Evolutionary conservation across 2,797 vertebrate genomes (phyloP).

Genomic region (Sebastolobus alascanus): DNA sequence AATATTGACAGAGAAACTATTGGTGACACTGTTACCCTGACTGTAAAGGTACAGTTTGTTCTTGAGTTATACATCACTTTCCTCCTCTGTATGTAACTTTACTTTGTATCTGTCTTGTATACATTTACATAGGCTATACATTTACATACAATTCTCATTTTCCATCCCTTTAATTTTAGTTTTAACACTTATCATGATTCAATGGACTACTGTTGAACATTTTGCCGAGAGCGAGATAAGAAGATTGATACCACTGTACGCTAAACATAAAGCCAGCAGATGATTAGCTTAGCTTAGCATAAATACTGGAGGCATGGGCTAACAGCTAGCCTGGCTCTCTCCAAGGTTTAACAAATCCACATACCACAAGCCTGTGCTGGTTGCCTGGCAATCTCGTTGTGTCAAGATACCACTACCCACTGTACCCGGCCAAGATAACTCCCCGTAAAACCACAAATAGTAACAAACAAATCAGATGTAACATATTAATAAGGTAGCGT

Average conservation of each 20-base stretch:
- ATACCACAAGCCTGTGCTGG: neutral
- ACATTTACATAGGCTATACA: neutral
- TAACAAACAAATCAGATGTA: neutral
- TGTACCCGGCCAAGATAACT: neutral
- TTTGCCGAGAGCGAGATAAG: neutral
- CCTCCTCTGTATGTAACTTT: neutral
- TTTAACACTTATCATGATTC: neutral
- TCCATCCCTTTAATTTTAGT: neutral
- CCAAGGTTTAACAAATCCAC: neutral
- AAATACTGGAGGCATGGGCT: neutral
- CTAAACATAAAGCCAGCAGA: neutral
- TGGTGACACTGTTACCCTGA: constrained; percentile 80
- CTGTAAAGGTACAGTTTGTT: constrained; percentile 83
- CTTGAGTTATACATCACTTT: neutral
- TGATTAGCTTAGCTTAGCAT: neutral
- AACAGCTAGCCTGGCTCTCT: neutral
- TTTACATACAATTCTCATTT: neutral
- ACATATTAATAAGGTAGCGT: neutral
- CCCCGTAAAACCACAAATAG: neutral
- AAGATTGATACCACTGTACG: neutral
- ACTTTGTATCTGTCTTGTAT: neutral
- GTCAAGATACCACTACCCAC: neutral
- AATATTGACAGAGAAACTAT: constrained; percentile 88
- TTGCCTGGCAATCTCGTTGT: neutral
- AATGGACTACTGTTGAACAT: neutral